A percentile compares a stretch with the other conserved stretches of the same genome.
Evolutionary conservation across 2,113 vertebrate species (phyloP).

Genomic region (Oreotragus oreotragus): DNA sequence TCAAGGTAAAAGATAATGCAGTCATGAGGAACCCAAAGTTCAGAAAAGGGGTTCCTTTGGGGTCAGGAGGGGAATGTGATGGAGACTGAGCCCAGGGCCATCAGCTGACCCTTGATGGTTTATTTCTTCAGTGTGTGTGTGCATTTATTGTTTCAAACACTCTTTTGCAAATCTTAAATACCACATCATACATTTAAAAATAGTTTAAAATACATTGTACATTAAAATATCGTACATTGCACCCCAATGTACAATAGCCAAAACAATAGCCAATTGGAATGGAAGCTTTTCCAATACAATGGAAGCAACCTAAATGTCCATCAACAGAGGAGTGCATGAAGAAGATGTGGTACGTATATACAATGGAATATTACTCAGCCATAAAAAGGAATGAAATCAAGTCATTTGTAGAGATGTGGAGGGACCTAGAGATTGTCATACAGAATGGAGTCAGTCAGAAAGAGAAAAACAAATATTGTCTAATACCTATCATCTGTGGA

Average conservation of each 20-base stretch:
- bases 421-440: neutral
- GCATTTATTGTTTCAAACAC: neutral
- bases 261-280: neutral
- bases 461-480: neutral
- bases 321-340: neutral
- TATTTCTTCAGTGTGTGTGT: neutral
- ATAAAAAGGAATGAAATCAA: neutral
- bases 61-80: neutral
- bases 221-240: neutral
- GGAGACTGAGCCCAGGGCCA: neutral
- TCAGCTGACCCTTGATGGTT: rapidly evolving
- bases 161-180: neutral
- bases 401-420: neutral
- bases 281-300: neutral
- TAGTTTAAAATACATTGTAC: neutral
- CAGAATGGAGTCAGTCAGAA: neutral
- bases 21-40: rapidly evolving
- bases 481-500: neutral
- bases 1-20: too few species aligned
- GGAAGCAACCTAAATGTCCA: neutral
- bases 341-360: neutral
- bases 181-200: neutral
- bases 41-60: neutral
- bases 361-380: neutral
- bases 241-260: neutral